These are phyloP conservation scores for Sardinella longiceps DNA, from an alignment of 2,797 vertebrate species.

Conservation along the genomic window DNA sequence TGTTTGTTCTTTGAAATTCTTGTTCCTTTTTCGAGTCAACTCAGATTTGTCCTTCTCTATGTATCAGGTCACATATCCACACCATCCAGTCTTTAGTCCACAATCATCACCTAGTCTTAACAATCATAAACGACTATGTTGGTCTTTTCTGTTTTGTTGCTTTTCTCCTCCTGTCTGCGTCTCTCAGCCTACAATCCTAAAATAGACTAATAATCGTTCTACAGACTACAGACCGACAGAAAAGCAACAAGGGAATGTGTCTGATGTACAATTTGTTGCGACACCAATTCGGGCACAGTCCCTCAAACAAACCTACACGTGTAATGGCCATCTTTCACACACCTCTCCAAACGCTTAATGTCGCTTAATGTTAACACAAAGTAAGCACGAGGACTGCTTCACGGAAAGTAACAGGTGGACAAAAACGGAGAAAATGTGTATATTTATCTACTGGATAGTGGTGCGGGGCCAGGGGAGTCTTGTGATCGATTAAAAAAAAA, in stretches of 20 bases:
- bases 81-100: slow-evolving; percentile 14
- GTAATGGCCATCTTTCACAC: slow-evolving; percentile 1
- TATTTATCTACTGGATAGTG: not conserved
- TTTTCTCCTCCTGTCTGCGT: not conserved
- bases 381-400: slow-evolving; percentile 7
- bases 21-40: slow-evolving; percentile 16
- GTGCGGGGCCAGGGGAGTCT: not conserved
- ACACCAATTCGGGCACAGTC: slow-evolving; percentile 14
- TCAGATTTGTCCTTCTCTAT: slow-evolving; percentile 11
- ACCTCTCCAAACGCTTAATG: not conserved
- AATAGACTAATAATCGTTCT: not conserved
- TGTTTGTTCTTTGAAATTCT: slow-evolving; percentile 24
- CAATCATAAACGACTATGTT: slow-evolving; percentile 20
- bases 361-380: not conserved
- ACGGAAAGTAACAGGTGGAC: not conserved
- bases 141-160: slow-evolving; percentile 20
- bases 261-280: slow-evolving; percentile 8
- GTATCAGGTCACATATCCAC: not conserved
- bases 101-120: slow-evolving; percentile 23
- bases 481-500: not conserved
- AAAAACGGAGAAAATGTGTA: not conserved
- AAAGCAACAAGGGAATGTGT: slow-evolving; percentile 25
- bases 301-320: slow-evolving; percentile 4
- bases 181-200: not conserved
- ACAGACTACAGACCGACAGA: not conserved